Evolutionary conservation across 2,797 vertebrate species (phyloP), one percentile per base, ranked within the genome.

Genomic region (Acanthurus lineatus): DNA sequence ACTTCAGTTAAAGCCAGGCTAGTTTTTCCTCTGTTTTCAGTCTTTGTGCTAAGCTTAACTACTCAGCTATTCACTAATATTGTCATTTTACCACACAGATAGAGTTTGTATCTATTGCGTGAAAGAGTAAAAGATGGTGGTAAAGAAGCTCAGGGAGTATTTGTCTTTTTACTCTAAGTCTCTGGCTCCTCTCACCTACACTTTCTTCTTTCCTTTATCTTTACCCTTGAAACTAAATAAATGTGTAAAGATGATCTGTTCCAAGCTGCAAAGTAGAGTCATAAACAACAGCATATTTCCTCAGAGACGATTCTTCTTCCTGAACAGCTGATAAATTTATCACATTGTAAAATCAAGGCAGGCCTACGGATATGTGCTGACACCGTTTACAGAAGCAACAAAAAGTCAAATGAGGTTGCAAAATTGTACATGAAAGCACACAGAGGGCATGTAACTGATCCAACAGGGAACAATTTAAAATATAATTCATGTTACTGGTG

Each of bases 321-420:
- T 44, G 35, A 73, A 69, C 35, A 59, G 52, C 35, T 64, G 59
- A 69, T 59, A 49, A 45, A 74, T 68, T 3, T 22, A 44, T 61
- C 47, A 47, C 16, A 25, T 61, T 56, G 49, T 65, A 42, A 42
- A 54, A 42, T 45, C 53, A 47, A 3, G 28, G 25, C 17, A 22
- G 49, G 48, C 19, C 44, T 38, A 4, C 25, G 25, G 70, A 69
- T 64, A 52, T 64, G 38, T 68, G 35, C 25, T 51, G 16, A 51
- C 28, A 38, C 4, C 45, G 53, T 73, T 19, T 9, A 35, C 45
- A 35, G 28, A 62, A 47, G 42, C 14, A 25, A 19, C 49, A 61
- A 16, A 15, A 52, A 53, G 35, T n/a, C 15, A 54, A n/a, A 45
- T 42, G 45, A 57, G 25, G 11, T 6, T 28, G 9, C 28, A 25